phyloP scores from a whole-genome alignment of 2,888 invertebrate genomes.

The Molanna angustata region DNA sequence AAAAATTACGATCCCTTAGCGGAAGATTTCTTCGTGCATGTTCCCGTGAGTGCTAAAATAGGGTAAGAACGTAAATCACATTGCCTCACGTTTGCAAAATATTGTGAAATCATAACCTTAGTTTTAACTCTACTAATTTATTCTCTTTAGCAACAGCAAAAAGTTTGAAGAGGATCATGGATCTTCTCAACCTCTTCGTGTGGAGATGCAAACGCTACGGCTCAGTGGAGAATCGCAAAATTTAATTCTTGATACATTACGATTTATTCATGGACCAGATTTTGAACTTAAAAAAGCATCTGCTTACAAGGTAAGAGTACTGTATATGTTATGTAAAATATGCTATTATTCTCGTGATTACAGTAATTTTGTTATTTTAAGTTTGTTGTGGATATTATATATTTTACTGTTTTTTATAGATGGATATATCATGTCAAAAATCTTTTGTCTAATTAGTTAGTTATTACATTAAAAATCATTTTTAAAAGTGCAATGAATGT shows the following conservation, averaged over 20 bases:
- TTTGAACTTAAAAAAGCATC: slow-evolving; percentile 56
- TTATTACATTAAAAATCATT: too few relatives aligned
- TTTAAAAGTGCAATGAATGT: too few relatives aligned
- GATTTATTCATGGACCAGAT: slow-evolving; percentile 71
- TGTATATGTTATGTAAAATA: too few relatives aligned
- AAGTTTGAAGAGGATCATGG: slow-evolving; percentile 48
- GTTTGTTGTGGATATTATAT: too few relatives aligned
- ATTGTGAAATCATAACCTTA: slow-evolving; percentile 13
- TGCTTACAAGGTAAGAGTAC: slow-evolving; percentile 52
- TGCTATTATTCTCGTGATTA: too few relatives aligned
- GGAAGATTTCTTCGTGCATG: slow-evolving; percentile 63
- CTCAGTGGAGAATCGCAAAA: slow-evolving; percentile 68
- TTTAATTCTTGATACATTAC: slow-evolving; percentile 69
- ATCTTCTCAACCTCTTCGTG: slow-evolving; percentile 59
- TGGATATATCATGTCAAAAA: too few relatives aligned
- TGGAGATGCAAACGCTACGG: slow-evolving; percentile 72
- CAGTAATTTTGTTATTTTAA: too few relatives aligned
- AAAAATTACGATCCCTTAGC: slow-evolving; percentile 56
- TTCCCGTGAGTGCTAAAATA: slow-evolving; percentile 60
- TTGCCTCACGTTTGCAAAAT: slow-evolving; percentile 11
- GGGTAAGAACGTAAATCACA: slow-evolving; percentile 42
- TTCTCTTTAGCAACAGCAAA: slow-evolving; percentile 36
- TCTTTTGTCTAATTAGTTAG: too few relatives aligned
- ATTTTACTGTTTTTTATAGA: too few relatives aligned
- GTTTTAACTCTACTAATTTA: neutral